Evolutionary conservation across 2,797 vertebrate species (phyloP), one percentile per base, ranked within the genome.

Genomic region (Tinamus major): DNA sequence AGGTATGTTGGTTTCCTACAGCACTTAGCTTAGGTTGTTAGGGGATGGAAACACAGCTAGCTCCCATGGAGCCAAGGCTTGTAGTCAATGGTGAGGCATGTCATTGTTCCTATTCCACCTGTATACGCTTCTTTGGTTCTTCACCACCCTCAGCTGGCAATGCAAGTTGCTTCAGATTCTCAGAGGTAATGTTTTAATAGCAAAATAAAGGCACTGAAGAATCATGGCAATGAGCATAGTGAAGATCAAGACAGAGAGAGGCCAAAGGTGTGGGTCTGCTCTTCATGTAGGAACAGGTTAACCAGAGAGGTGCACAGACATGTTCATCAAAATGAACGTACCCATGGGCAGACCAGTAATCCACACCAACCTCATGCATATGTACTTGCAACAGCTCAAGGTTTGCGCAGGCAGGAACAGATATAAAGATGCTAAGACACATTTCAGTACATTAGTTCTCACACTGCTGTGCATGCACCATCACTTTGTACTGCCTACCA

Each of bases 1-100:
- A 99, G 99, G 99, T 99, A 98, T 81, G 98, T 89, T 2, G 15
- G 17, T 67, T 68, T 84, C 46, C 79, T 44, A 29, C 0, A 14
- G 33, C 53, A 65, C 44, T 56, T 24, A 51, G 64, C 63, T 68
- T 9, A 75, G 19, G 37, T 24, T 6, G 8, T 33, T 3, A 9
- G 48, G 31, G 26, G 46, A 31, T 79, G 85, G 64, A 61, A 92
- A 41, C 44, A 68, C 26, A 19, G 72, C 7, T 37, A 17, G 44
- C 2, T 89, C 64, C 51, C 7, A 0, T 24, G 31, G 46, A 59
- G 46, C 85, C 20, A 42, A 14, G 63, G 39, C 37, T 91, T 1
- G 0, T 33, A 55, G 48, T 39, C 24, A 35, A 1, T 18, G 46
- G 35, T 13, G 59, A 86, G 64, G 46, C 0, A 6, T 7, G 15